phyloP scores from a whole-genome alignment of 2,888 invertebrate genomes.

The Deroplatys truncata region DNA sequence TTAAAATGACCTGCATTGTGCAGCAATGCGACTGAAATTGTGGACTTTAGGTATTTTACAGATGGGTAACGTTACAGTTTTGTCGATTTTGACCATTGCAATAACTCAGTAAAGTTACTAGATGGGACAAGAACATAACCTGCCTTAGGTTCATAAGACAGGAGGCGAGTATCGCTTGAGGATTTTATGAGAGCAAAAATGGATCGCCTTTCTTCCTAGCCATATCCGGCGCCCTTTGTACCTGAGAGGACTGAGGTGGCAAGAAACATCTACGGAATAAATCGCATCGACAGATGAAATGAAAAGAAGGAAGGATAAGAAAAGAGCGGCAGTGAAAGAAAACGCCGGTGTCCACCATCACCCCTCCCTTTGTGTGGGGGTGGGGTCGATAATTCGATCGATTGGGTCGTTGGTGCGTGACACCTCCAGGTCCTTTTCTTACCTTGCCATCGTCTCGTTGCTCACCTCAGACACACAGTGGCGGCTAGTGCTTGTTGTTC shows the following conservation, averaged over 20 bases:
- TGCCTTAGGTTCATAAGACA: neutral
- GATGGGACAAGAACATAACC: too few relatives aligned
- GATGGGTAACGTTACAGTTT: too few relatives aligned
- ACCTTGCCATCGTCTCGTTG: constrained; percentile 14
- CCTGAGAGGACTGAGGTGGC: neutral
- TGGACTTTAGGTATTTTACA: too few relatives aligned
- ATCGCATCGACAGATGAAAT: neutral
- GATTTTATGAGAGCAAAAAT: neutral
- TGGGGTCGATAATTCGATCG: constrained; percentile 34
- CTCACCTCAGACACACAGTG: neutral
- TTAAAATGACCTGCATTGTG: too few relatives aligned
- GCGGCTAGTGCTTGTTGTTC: neutral
- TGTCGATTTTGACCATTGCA: too few relatives aligned
- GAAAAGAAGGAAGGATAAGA: constrained; percentile 10
- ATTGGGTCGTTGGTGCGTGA: constrained; percentile 39
- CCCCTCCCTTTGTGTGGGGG: neutral
- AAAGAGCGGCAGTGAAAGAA: neutral
- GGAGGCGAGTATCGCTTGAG: neutral
- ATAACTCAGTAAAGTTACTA: too few relatives aligned
- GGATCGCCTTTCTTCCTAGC: neutral
- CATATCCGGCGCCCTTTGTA: neutral
- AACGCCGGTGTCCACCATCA: neutral
- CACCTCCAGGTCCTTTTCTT: constrained; percentile 33
- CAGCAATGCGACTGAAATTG: too few relatives aligned
- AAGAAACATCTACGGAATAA: neutral